A percentile compares a stretch with the other conserved stretches of the same genome.
Conservation (phyloP, 2,888 invertebrate genomes). For the Belgica antarctica region DNA sequence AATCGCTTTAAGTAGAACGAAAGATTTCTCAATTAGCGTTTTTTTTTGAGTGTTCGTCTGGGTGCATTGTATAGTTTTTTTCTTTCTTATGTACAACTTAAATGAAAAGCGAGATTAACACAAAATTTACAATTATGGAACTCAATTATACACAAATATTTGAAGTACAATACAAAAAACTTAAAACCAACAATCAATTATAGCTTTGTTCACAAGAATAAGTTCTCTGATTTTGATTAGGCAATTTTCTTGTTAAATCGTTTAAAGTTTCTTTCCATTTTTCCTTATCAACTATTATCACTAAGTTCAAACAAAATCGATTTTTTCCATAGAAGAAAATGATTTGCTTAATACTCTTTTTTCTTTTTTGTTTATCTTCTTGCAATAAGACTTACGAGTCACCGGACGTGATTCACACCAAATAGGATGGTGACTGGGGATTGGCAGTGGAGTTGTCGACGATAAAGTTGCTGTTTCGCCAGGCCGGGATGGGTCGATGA, state of each 20-base stretch:
- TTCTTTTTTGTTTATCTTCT: conserved; percentile 32
- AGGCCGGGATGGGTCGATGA: conserved; percentile 39
- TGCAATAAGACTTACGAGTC: background rate
- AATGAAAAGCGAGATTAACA: conserved; percentile 14
- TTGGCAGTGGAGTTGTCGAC: conserved; percentile 49
- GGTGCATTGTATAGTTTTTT: no score
- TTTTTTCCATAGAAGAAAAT: conserved; percentile 27
- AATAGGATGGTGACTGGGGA: conserved; percentile 52
- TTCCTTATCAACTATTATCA: conserved; percentile 42
- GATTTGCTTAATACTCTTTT: conserved; percentile 38
- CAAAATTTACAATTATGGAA: conserved; percentile 19
- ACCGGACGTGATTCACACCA: conserved; percentile 31
- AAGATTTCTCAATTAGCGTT: conserved; percentile 16
- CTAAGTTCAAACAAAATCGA: conserved; percentile 42
- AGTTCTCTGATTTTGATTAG: conserved; percentile 22
- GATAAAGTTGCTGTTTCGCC: conserved; percentile 53
- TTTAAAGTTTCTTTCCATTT: conserved; percentile 12
- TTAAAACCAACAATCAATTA: conserved; percentile 10
- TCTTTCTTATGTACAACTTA: background rate
- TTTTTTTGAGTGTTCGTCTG: background rate
- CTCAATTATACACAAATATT: conserved; percentile 3
- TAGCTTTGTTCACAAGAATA: background rate
- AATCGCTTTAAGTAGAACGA: conserved; percentile 32
- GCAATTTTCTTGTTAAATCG: background rate
- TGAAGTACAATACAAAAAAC: background rate